These are phyloP conservation scores for Ylistrum balloti DNA, from an alignment of 1,140 invertebrate species.

Conservation along the genomic window DNA sequence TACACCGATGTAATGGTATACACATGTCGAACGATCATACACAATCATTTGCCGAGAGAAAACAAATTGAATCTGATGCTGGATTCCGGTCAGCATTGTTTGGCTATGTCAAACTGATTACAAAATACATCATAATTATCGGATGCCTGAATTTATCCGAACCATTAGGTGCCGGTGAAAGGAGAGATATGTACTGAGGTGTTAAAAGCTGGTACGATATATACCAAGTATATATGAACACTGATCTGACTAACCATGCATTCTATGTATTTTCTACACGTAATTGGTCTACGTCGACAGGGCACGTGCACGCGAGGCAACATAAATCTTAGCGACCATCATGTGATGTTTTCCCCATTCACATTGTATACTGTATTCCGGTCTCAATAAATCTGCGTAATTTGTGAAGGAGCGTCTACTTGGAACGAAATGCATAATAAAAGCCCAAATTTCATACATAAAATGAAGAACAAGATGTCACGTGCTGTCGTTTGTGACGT, in stretches of 20 bases:
- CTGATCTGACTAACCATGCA: background rate
- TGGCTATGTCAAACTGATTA: background rate
- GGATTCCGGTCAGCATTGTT: slow-evolving; percentile 6
- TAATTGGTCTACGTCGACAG: background rate
- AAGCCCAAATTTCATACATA: background rate
- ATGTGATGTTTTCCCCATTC: background rate
- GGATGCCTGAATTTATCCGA: background rate
- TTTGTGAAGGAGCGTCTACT: background rate
- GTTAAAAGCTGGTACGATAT: slow-evolving; percentile 7
- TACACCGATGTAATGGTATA: background rate
- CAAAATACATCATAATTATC: slow-evolving; percentile 40
- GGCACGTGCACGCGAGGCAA: background rate
- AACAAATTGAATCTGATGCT: slow-evolving; percentile 19
- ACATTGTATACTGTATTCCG: background rate
- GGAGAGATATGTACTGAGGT: background rate
- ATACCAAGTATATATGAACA: background rate
- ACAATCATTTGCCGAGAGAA: slow-evolving; percentile 11
- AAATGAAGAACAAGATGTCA: background rate
- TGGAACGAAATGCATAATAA: background rate
- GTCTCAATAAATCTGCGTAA: slow-evolving; percentile 27
- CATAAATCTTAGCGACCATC: background rate
- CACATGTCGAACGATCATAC: slow-evolving; percentile 3
- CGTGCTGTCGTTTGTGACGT: background rate
- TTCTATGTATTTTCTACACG: slow-evolving; percentile 33
- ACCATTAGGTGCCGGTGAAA: background rate